These are phyloP conservation scores for Xiphydria camelus DNA, from an alignment of 2,888 invertebrate genomes.

Conservation along the genomic window DNA sequence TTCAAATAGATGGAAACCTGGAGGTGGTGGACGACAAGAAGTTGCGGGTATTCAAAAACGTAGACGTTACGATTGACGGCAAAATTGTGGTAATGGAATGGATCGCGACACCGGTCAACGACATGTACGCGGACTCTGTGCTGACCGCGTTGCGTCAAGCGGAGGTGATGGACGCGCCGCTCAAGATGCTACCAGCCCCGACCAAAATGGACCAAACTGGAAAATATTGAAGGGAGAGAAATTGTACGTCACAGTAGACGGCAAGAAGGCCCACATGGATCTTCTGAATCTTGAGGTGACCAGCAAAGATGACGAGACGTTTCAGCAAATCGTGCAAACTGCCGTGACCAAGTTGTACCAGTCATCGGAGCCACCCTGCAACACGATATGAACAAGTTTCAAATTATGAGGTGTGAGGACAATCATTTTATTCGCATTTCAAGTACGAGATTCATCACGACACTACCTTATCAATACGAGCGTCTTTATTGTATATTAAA, in stretches of 20 bases:
- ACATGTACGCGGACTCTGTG: conserved; percentile 98
- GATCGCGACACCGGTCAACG: conserved; percentile 92
- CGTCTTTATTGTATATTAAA: too few relatives aligned
- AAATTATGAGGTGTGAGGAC: too few relatives aligned
- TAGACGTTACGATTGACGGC: conserved; percentile 81
- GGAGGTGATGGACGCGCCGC: conserved; percentile 68
- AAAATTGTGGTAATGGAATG: conserved; percentile 90
- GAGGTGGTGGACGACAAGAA: conserved; percentile 74
- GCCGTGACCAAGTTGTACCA: conserved; percentile 84
- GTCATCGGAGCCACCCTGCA: conserved; percentile 69
- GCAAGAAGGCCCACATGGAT: conserved; percentile 84
- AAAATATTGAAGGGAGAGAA: conserved; percentile 92
- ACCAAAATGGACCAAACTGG: conserved; percentile 85
- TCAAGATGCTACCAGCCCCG: conserved; percentile 65
- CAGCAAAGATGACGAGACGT: conserved; percentile 78
- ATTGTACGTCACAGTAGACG: conserved; percentile 82
- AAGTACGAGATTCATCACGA: too few relatives aligned
- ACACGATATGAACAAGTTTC: conserved; percentile 37
- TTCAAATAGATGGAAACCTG: conserved; percentile 77
- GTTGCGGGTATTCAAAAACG: conserved; percentile 78
- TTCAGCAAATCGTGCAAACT: conserved; percentile 83
- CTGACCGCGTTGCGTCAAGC: conserved; percentile 86
- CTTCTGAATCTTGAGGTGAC: conserved; percentile 77
- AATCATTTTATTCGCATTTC: too few relatives aligned
- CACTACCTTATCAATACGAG: too few relatives aligned